These are phyloP conservation scores for Drosophila ambigua DNA, from an alignment of 1,140 invertebrate genomes.

Conservation along the genomic window DNA sequence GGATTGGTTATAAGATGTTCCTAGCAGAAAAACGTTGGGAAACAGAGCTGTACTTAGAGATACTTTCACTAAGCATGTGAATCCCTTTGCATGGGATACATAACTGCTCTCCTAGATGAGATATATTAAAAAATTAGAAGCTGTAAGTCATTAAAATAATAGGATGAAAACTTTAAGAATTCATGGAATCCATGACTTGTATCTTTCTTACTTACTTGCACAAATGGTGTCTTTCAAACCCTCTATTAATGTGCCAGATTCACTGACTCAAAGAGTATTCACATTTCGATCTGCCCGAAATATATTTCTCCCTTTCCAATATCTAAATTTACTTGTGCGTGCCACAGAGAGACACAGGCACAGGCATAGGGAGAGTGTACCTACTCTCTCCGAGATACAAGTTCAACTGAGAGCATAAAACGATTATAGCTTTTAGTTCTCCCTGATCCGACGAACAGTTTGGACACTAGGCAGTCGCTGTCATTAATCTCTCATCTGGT, in stretches of 20 bases:
- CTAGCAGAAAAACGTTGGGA: too few relatives aligned
- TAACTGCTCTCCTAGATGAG: too few relatives aligned
- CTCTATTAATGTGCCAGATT: too few relatives aligned
- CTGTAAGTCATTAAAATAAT: too few relatives aligned
- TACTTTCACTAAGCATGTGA: too few relatives aligned
- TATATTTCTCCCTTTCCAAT: slow-evolving; percentile 17
- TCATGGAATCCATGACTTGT: too few relatives aligned
- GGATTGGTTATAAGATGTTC: neutral
- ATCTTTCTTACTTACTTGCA: too few relatives aligned
- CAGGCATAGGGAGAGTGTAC: neutral
- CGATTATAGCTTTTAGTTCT: slow-evolving; percentile 43
- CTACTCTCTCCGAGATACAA: slow-evolving; percentile 2
- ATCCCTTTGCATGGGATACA: too few relatives aligned
- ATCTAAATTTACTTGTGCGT: slow-evolving; percentile 67
- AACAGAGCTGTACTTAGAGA: too few relatives aligned
- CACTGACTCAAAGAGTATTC: slow-evolving; percentile 8
- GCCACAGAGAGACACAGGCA: slow-evolving; percentile 3
- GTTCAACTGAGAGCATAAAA: slow-evolving; percentile 17
- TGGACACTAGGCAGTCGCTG: slow-evolving; percentile 27
- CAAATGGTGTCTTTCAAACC: too few relatives aligned
- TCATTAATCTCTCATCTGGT: slow-evolving; percentile 38
- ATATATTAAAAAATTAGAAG: too few relatives aligned
- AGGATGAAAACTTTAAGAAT: too few relatives aligned
- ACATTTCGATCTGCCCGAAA: neutral
- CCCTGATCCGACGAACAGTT: slow-evolving; percentile 42